Percentiles rank a stretch among this genome's conserved stretches.
phyloP scores from a whole-genome alignment of 2,113 vertebrate species.

The Aythya baeri region DNA sequence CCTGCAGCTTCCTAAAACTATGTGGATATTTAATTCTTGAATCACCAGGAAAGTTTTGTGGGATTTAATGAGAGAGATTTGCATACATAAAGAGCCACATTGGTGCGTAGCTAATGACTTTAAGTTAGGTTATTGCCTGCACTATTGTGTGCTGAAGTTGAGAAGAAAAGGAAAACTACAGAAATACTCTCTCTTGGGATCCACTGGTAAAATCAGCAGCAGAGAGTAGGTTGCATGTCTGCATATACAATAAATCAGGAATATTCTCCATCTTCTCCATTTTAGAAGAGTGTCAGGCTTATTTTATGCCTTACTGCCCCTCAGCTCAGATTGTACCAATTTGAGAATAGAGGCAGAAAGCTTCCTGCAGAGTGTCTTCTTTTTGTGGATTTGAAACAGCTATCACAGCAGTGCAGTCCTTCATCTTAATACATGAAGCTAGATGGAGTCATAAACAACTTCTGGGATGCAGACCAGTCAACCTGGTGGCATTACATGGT shows the following conservation, averaged over 20 bases:
- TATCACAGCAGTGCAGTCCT: neutral
- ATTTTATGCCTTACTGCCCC: neutral
- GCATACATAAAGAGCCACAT: neutral
- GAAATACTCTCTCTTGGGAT: neutral
- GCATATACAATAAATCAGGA: neutral
- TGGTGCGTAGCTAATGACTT: neutral
- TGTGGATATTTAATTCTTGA: conserved; percentile 2
- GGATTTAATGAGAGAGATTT: neutral
- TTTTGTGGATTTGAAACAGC: neutral
- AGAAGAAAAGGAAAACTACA: neutral
- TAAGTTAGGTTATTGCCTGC: neutral
- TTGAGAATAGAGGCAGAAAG: neutral
- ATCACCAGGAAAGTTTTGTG: neutral
- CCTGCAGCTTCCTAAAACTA: neutral
- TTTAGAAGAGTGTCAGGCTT: neutral
- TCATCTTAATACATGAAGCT: neutral
- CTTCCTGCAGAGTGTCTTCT: neutral
- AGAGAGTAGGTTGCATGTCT: neutral
- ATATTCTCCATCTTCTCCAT: neutral
- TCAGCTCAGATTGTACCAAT: neutral
- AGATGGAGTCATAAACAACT: neutral
- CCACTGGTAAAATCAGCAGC: neutral
- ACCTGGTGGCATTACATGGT: neutral
- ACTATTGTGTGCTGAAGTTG: neutral
- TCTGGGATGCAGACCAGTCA: neutral